Base-by-base conservation (phyloP, 2,888 invertebrate species). In the Chouioia cunea region DNA sequence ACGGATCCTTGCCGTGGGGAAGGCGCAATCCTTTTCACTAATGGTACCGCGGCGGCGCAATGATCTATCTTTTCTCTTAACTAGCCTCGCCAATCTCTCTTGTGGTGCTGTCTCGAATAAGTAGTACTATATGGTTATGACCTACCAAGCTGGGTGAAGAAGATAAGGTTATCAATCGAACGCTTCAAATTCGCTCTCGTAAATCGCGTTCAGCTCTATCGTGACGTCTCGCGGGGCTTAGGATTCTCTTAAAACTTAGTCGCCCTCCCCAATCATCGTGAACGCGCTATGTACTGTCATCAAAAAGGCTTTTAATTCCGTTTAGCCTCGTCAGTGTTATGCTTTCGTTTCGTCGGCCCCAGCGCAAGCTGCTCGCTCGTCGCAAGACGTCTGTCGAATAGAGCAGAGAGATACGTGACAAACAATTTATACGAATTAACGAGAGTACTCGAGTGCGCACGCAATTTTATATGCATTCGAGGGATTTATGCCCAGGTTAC, bases 151-250 rank as follows among this genome's bases (percentile, higher is more conserved):
- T 46, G 14, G 4, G 22, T 16, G 14, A n/a, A 16, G 4, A 14
- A 65, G 65, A 68, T 69, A 72, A 72, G 72, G 65, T 72, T 72
- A 72, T 69, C 69, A 72, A 72, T 67, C 62, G 68, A 50, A 48
- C 68, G 20, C 8, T 22, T 23, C 54, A 52, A 53, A n/a, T n/a
- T n/a, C n/a, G 50, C 20, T 57, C 71, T 67, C 64, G 63, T 67
- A 71, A 71, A 71, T 67, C 67, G 71, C n/a, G 36, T 59, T 54
- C 54, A 48, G 23, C 46, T 36, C 6, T n/a, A n/a, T 67, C 71
- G 66, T 71, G 67, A 71, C 56, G 60, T 64, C 71, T 67, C 54
- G 48, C 59, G 59, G 63, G 22, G 46, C 47, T 47, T 27, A 22
- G 22, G 53, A 56, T 50, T 16, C 14, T 14, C 48, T 36, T 57